phyloP scores from a whole-genome alignment of 1,140 invertebrate species.

The Orussus abietinus region DNA sequence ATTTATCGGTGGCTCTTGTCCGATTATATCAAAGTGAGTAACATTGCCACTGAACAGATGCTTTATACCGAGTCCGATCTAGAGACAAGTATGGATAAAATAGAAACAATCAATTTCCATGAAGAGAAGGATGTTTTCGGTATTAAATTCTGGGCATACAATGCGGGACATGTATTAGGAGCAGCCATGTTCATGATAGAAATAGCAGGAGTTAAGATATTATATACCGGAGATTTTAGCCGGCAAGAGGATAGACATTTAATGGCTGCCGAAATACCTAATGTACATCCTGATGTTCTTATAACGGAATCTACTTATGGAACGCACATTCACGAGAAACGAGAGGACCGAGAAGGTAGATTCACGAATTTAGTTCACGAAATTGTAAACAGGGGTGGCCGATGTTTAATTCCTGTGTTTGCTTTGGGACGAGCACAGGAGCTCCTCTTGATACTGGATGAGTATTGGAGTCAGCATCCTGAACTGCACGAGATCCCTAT shows the following conservation, averaged over 20 bases:
- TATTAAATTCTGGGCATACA: constrained; percentile 97
- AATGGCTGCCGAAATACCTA: constrained; percentile 98
- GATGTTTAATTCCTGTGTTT: constrained; percentile 98
- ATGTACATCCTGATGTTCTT: constrained; percentile 91
- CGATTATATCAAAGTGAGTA: constrained; percentile 99
- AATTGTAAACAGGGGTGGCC: constrained; percentile 91
- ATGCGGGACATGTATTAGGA: constrained; percentile 97
- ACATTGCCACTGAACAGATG: constrained; percentile 96
- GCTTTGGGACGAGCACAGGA: constrained; percentile 97
- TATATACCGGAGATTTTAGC: constrained; percentile 97
- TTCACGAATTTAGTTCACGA: constrained; percentile 95
- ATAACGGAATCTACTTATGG: constrained; percentile 99
- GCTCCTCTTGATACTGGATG: constrained; percentile 93
- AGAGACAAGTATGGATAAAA: constrained; percentile 97
- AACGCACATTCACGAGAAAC: constrained; percentile 97
- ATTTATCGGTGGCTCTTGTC: constrained; percentile 98
- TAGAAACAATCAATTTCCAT: constrained; percentile 98
- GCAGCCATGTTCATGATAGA: constrained; percentile 99
- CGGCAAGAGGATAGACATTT: constrained; percentile 98
- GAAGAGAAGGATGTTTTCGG: constrained; percentile 98
- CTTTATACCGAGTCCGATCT: constrained; percentile 96
- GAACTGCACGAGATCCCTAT: constrained; percentile 99
- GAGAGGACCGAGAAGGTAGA: constrained; percentile 91
- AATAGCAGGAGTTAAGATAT: constrained; percentile 92
- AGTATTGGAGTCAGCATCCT: constrained; percentile 97